A percentile compares a stretch with the other conserved stretches of the same genome.
Evolutionary conservation across 2,113 vertebrate genomes (phyloP).

Genomic region (Azemiops feae): DNA sequence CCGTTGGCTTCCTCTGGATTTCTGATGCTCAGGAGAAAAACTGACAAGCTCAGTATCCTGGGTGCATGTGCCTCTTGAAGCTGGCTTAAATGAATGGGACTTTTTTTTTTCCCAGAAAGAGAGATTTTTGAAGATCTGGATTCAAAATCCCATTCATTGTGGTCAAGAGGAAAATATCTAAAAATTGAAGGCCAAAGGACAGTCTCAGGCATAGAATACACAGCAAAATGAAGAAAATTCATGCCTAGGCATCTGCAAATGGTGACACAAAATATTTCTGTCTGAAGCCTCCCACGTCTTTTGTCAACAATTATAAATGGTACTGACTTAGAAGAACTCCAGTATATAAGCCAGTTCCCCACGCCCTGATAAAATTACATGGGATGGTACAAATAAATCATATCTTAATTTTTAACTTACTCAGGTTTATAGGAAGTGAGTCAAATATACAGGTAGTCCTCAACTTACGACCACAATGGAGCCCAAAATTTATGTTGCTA

Average conservation of each 20-base stretch:
- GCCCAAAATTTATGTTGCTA: no score
- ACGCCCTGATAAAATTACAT: neutral
- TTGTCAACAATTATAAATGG: neutral
- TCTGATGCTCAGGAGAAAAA: conserved; percentile 71
- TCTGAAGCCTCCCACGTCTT: neutral
- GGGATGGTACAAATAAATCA: neutral
- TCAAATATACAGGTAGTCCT: neutral
- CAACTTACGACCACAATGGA: no score
- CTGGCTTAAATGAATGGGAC: conserved; percentile 64
- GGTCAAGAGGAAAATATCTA: neutral
- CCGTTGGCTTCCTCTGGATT: conserved; percentile 77
- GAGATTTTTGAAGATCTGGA: conserved; percentile 45
- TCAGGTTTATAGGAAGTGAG: neutral
- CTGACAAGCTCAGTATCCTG: conserved; percentile 76
- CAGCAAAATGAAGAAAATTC: neutral
- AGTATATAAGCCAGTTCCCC: neutral
- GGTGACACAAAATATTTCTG: no score
- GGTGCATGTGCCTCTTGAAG: conserved; percentile 75
- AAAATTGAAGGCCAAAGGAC: neutral
- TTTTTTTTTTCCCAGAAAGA: conserved; percentile 33
- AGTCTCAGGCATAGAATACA: neutral
- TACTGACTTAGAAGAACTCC: neutral
- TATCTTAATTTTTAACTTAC: neutral
- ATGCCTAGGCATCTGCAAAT: neutral
- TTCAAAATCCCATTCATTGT: conserved; percentile 2